A percentile compares a stretch with the other conserved stretches of the same genome.
Evolutionary conservation across 2,888 invertebrate genomes (phyloP).

Genomic region (Timandra comae): DNA sequence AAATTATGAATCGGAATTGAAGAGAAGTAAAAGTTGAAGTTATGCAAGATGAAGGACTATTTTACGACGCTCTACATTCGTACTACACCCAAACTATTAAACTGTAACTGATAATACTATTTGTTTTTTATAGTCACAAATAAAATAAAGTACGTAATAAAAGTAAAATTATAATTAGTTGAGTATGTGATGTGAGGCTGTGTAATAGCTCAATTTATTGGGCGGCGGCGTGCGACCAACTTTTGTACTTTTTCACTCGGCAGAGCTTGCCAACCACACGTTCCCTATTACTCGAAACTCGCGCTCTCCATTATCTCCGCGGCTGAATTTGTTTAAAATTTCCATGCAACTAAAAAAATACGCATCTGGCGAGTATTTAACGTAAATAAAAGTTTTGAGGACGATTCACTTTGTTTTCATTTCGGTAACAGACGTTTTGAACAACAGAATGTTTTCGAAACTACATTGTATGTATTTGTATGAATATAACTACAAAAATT

Average conservation of each 20-base stretch:
- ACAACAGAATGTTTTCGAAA: not conserved
- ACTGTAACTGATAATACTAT: too few relatives aligned
- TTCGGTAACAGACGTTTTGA: conserved; percentile 27
- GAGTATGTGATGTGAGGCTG: too few relatives aligned
- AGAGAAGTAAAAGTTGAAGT: conserved; percentile 45
- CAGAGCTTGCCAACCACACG: conserved; percentile 66
- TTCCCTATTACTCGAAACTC: conserved; percentile 66
- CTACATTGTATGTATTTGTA: conserved; percentile 8
- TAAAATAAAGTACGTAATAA: conserved; percentile 4
- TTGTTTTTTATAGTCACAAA: too few relatives aligned
- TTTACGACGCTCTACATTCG: too few relatives aligned
- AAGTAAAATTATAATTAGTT: conserved; percentile 17
- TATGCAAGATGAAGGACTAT: too few relatives aligned
- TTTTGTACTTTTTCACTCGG: conserved; percentile 69
- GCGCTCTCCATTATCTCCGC: conserved; percentile 66
- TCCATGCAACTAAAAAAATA: conserved; percentile 46
- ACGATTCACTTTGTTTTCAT: conserved; percentile 31
- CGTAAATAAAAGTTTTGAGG: conserved; percentile 36
- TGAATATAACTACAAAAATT: conserved; percentile 9
- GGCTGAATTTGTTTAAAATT: conserved; percentile 66
- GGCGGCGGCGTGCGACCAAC: conserved; percentile 41
- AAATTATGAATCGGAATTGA: conserved; percentile 59
- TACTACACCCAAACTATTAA: too few relatives aligned
- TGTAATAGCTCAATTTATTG: conserved; percentile 36
- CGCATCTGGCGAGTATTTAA: conserved; percentile 40